Conservation (phyloP, 2,797 vertebrate species). For the Enteromius mattozi region DNA sequence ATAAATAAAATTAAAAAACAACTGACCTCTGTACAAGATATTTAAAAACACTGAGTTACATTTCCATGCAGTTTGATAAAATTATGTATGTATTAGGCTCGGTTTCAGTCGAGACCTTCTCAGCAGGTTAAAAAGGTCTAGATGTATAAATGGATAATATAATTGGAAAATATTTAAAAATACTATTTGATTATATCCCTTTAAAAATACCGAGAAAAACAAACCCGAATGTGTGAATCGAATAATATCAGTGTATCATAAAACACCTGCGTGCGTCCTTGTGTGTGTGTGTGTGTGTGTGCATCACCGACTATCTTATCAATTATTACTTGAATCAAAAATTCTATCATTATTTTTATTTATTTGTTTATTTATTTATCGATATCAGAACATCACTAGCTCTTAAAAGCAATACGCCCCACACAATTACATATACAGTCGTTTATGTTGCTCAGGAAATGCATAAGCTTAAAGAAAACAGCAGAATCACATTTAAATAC, state of each 20-base stretch:
- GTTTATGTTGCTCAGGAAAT: neutral
- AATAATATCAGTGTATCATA: constrained; percentile 18
- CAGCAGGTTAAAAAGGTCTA: neutral
- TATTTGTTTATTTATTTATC: neutral
- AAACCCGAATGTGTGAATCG: constrained; percentile 3
- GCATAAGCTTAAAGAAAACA: constrained; percentile 24
- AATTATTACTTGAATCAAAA: constrained; percentile 1
- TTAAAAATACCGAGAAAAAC: neutral
- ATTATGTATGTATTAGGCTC: neutral
- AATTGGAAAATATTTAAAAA: neutral
- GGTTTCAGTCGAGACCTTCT: neutral
- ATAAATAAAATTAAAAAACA: neutral
- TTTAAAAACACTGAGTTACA: neutral
- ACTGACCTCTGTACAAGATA: neutral
- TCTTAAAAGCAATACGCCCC: neutral
- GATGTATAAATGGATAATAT: neutral
- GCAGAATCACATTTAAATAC: constrained; percentile 26
- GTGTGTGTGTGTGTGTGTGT: neutral
- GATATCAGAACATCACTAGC: neutral
- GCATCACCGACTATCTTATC: neutral
- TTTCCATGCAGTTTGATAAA: neutral
- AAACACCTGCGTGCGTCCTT: constrained; percentile 38
- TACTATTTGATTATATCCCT: neutral
- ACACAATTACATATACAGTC: neutral
- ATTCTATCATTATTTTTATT: neutral